Evolutionary conservation across 2,797 vertebrate genomes (phyloP).

Genomic region (Eupleurogrammus muticus): DNA sequence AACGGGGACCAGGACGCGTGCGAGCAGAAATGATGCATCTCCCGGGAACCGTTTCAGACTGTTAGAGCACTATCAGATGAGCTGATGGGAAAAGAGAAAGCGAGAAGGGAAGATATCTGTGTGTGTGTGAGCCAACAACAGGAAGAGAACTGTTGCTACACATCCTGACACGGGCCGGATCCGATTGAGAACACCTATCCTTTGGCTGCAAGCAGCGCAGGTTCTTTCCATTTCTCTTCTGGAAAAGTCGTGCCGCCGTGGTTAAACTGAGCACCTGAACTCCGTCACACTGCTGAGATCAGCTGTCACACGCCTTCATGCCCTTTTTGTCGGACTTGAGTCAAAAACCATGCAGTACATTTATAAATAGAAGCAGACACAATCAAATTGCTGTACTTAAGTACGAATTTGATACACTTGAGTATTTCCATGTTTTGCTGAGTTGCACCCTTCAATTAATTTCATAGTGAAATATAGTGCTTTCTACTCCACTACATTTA

Average conservation of each 20-base stretch:
- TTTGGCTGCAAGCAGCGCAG: constrained; percentile 57
- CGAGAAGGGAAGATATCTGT: constrained; percentile 46
- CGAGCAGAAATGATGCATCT: constrained; percentile 62
- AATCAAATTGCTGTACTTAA: not conserved
- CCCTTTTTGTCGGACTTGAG: constrained; percentile 19
- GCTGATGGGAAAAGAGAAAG: constrained; percentile 56
- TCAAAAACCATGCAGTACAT: constrained; percentile 17
- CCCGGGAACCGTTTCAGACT: constrained; percentile 74
- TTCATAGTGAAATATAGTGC: too few relatives aligned
- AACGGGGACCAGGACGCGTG: constrained; percentile 46
- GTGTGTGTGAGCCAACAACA: constrained; percentile 35
- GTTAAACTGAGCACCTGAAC: constrained; percentile 60
- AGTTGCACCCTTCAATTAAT: too few relatives aligned
- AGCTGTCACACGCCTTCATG: constrained; percentile 34
- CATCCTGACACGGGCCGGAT: constrained; percentile 69
- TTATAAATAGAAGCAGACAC: constrained; percentile 5
- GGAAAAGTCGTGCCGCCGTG: constrained; percentile 37
- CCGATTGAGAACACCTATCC: constrained; percentile 67
- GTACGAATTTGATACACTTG: too few relatives aligned
- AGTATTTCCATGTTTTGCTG: too few relatives aligned
- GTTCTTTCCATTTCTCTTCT: constrained; percentile 55
- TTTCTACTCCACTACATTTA: too few relatives aligned
- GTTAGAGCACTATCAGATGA: constrained; percentile 75
- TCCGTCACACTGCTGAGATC: constrained; percentile 51
- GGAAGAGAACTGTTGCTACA: constrained; percentile 64